Conservation (phyloP, 2,888 invertebrate species). For the Drosophila mimetica region DNA sequence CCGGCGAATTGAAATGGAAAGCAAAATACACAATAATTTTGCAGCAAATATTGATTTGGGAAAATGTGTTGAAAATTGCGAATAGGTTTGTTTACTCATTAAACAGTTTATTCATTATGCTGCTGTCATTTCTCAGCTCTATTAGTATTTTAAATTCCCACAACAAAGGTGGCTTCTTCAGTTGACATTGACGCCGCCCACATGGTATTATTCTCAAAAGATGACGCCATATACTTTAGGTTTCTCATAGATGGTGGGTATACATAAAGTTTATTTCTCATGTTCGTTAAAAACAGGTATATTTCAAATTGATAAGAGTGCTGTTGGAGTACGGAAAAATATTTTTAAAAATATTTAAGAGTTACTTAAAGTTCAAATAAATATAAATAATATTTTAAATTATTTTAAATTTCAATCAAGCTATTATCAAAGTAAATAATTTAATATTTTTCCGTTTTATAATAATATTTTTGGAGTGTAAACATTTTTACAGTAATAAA, state of each 20-base stretch:
- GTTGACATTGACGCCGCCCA: slow-evolving; percentile 31
- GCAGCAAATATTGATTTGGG: slow-evolving; percentile 12
- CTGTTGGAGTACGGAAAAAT: not conserved
- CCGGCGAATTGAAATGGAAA: slow-evolving; percentile 23
- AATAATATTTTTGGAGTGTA: too few relatives aligned
- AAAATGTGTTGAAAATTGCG: slow-evolving; percentile 25
- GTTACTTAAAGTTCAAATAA: too few relatives aligned
- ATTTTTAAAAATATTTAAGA: not conserved
- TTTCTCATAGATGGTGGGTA: slow-evolving; percentile 10
- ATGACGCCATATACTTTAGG: slow-evolving; percentile 28
- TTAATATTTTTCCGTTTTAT: too few relatives aligned
- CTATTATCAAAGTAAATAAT: too few relatives aligned
- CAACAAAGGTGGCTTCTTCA: slow-evolving; percentile 21
- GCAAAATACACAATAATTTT: slow-evolving; percentile 24
- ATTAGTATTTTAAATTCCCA: slow-evolving; percentile 28
- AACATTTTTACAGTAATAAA: too few relatives aligned
- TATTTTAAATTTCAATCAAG: not conserved
- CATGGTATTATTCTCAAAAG: slow-evolving; percentile 21
- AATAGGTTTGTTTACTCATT: slow-evolving; percentile 17
- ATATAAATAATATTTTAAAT: too few relatives aligned
- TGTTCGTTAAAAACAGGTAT: slow-evolving; percentile 16
- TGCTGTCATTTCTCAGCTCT: slow-evolving; percentile 10
- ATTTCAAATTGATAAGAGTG: slow-evolving; percentile 15
- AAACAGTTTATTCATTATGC: slow-evolving; percentile 13
- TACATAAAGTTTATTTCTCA: not conserved